Evolutionary conservation across 2,797 vertebrate genomes (phyloP).

Genomic region (Ptychobarbus kaznakovi): DNA sequence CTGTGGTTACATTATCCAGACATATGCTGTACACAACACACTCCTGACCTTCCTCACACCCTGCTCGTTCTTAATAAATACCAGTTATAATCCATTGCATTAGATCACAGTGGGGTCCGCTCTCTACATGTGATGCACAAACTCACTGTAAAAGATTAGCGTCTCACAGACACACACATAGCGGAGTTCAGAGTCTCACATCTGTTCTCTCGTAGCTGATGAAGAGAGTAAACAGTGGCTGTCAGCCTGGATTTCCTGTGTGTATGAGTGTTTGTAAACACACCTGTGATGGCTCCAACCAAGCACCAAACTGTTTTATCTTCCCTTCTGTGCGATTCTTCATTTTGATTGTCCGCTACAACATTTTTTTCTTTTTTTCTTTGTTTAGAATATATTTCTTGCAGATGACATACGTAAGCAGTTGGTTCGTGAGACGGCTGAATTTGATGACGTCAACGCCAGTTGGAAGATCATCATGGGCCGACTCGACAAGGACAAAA

Average conservation of each 20-base stretch:
- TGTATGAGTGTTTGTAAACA: constrained; percentile 52
- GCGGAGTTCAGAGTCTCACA: constrained; percentile 27
- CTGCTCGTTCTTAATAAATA: constrained; percentile 15
- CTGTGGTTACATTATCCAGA: constrained; percentile 19
- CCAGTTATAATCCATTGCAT: neutral
- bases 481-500: constrained; percentile 77
- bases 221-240: constrained; percentile 39
- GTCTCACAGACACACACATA: constrained; percentile 40
- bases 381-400: constrained; percentile 84
- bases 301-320: constrained; percentile 32
- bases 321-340: constrained; percentile 35
- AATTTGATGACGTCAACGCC: constrained; percentile 82
- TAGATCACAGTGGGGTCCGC: neutral
- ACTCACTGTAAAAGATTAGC: constrained; percentile 44
- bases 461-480: constrained; percentile 86
- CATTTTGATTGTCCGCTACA: constrained; percentile 9
- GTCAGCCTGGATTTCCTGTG: constrained; percentile 56
- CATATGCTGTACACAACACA: constrained; percentile 11
- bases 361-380: neutral
- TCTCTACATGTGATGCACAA: constrained; percentile 33
- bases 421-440: constrained; percentile 81
- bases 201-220: constrained; percentile 45
- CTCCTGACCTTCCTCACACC: neutral
- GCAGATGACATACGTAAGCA: constrained; percentile 90
- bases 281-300: constrained; percentile 49